A percentile compares a stretch with the other conserved stretches of the same genome.
phyloP scores from a whole-genome alignment of 2,888 invertebrate genomes.

The Agonopterix heracliana region DNA sequence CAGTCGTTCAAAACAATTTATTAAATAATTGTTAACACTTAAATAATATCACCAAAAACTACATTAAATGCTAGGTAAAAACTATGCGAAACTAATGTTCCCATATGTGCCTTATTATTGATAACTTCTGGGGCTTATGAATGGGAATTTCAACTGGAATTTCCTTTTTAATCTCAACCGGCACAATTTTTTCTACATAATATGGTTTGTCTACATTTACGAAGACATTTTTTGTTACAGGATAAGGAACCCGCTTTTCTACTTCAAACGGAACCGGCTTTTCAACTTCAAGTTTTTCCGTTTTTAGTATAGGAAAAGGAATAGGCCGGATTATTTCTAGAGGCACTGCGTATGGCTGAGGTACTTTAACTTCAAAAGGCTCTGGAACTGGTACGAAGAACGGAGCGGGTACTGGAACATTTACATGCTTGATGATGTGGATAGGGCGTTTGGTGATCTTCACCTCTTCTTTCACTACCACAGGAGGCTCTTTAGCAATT shows the following conservation, averaged over 20 bases:
- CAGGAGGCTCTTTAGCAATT: slow-evolving; percentile 32
- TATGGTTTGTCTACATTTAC: slow-evolving; percentile 35
- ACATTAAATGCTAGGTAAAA: slow-evolving; percentile 16
- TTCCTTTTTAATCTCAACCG: slow-evolving; percentile 30
- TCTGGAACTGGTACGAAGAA: slow-evolving; percentile 38
- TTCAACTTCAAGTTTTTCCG: slow-evolving; percentile 29
- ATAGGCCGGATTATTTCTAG: slow-evolving; percentile 29
- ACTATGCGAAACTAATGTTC: slow-evolving; percentile 23
- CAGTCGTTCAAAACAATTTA: slow-evolving; percentile 1
- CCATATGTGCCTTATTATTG: slow-evolving; percentile 44
- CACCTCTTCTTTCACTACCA: slow-evolving; percentile 30
- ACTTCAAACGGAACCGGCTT: slow-evolving; percentile 26
- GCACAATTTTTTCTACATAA: slow-evolving; percentile 25
- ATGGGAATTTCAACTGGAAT: slow-evolving; percentile 25
- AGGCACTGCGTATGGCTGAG: slow-evolving; percentile 32
- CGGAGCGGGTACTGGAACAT: slow-evolving; percentile 27
- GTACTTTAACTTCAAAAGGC: slow-evolving; percentile 28
- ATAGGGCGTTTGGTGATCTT: slow-evolving; percentile 29
- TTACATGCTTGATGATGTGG: slow-evolving; percentile 26
- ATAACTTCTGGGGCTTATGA: slow-evolving; percentile 29
- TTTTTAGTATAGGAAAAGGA: slow-evolving; percentile 26
- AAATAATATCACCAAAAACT: slow-evolving; percentile 13
- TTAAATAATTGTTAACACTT: slow-evolving; percentile 2
- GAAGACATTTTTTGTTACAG: slow-evolving; percentile 32
- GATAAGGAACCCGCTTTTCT: slow-evolving; percentile 26